Base-by-base conservation (phyloP, 1,140 invertebrate species). In the Formica exsecta region DNA sequence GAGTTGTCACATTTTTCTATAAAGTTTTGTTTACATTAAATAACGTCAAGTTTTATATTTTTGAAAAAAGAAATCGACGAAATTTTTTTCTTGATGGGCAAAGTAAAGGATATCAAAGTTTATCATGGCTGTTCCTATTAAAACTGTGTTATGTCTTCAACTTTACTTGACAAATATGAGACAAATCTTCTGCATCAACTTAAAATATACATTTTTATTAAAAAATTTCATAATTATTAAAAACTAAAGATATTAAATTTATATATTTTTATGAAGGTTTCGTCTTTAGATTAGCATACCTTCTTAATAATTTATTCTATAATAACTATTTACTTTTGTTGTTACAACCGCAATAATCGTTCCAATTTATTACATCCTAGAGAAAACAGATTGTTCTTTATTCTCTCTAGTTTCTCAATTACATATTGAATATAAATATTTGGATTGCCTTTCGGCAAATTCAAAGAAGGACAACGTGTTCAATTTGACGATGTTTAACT, bases 241-340 rank as follows among this genome's bases (percentile, higher is more conserved):
- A 61, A 75, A 75, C 29, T 8, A 59, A 41, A 75, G 61, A 41
- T 2, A 36, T 75, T 29, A 8, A 61, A 61, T 75, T 5, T 59
- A 61, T 59, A 57, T 64, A 64, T 65, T 36, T 77, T n/a, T 77
- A 75, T 36, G 22, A 36, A 32, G 6, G 57, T 29, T 80, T 41
- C 25, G n/a, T 59, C 36, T 59, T 79, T 51, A 51, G 19, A 79
- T 70, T 70, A 38, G 25, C 64, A 44, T 41, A 44, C 22, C n/a
- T 57, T 32, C n/a, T 70, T 29, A 22, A 41, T 71, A n/a, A 80
- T 13, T 71, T 11, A 19, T 19, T 3, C 41, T 68, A 57, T 54
- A 80, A 80, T 74, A 74, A 41, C 1, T 44, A 65, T 29, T 80
- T 19, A 57, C 32, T 51, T 64, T 3, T 64, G 64, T 80, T 54